Conservation (phyloP, 2,797 vertebrate species). For the Knipowitschia caucasica region DNA sequence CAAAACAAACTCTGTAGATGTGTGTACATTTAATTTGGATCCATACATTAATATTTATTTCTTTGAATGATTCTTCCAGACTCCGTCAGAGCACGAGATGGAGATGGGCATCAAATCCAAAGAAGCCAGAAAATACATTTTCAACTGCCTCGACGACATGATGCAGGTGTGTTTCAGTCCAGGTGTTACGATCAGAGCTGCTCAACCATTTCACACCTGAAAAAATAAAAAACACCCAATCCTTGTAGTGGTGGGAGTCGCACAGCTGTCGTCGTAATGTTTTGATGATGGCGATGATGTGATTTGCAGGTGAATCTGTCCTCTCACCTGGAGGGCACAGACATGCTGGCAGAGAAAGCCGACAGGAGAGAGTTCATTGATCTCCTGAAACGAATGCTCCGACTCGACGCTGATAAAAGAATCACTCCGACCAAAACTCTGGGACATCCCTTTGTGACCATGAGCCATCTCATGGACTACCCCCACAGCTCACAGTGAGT, state of each 20-base stretch:
- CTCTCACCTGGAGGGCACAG: conserved; percentile 93
- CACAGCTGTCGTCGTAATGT: too few species aligned
- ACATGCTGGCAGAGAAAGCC: conserved; percentile 98
- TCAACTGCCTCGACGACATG: conserved; percentile 99
- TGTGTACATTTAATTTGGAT: too few species aligned
- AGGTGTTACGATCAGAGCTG: too few species aligned
- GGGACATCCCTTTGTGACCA: conserved; percentile 94
- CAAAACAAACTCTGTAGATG: too few species aligned
- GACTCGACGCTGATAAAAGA: conserved; percentile 97
- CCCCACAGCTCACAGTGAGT: conserved; percentile 96
- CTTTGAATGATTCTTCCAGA: conserved; percentile 64
- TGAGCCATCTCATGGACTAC: conserved; percentile 95
- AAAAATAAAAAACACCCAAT: too few species aligned
- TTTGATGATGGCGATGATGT: too few species aligned
- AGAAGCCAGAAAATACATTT: conserved; percentile 98
- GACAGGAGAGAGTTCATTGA: conserved; percentile 97
- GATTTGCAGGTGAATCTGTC: conserved; percentile 91
- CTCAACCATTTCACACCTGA: too few species aligned
- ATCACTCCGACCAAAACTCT: conserved; percentile 96
- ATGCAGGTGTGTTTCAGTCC: conserved; percentile 92
- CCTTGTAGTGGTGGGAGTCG: too few species aligned
- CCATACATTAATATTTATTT: too few species aligned
- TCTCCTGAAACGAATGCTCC: conserved; percentile 97
- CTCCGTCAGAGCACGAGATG: conserved; percentile 92
- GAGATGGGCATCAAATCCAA: conserved; percentile 98